Evolutionary conservation across 2,888 invertebrate species (phyloP).

Genomic region (Gari tellinella): DNA sequence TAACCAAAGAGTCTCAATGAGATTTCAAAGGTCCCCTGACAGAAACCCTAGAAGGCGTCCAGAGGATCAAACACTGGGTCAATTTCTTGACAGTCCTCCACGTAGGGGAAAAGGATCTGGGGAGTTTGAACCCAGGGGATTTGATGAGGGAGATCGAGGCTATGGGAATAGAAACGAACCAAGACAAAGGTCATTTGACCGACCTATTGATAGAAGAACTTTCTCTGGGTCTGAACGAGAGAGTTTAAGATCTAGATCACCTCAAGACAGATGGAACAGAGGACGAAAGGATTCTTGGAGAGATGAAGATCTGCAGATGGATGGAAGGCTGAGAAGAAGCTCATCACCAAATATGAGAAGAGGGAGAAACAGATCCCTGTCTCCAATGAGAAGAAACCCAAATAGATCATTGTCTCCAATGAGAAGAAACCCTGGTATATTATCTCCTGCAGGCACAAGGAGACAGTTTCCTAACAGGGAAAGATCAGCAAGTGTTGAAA

Average conservation of each 20-base stretch:
- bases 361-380: conserved; percentile 1
- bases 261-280: not conserved
- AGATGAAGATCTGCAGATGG: not conserved
- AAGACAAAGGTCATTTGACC: conserved; percentile 17
- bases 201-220: not conserved
- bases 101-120: not conserved
- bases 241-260: conserved; percentile 8
- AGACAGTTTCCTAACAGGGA: too few species aligned
- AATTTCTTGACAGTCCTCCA: not conserved
- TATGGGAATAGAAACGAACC: conserved; percentile 12
- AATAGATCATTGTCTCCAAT: too few species aligned
- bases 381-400: not conserved
- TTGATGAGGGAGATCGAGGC: conserved; percentile 9
- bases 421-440: not conserved
- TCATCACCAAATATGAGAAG: not conserved
- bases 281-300: conserved; percentile 1
- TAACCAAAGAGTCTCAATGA: too few species aligned
- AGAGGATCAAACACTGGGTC: not conserved
- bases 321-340: conserved; percentile 3
- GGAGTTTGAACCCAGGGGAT: conserved; percentile 13
- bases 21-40: not conserved
- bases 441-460: too few species aligned
- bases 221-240: conserved; percentile 1
- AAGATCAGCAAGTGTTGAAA: conserved; percentile 11
- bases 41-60: conserved; percentile 5